These are phyloP conservation scores for Phenganax subtilis DNA, from an alignment of 92 coral and sea anemone genomes.

Conservation along the genomic window DNA sequence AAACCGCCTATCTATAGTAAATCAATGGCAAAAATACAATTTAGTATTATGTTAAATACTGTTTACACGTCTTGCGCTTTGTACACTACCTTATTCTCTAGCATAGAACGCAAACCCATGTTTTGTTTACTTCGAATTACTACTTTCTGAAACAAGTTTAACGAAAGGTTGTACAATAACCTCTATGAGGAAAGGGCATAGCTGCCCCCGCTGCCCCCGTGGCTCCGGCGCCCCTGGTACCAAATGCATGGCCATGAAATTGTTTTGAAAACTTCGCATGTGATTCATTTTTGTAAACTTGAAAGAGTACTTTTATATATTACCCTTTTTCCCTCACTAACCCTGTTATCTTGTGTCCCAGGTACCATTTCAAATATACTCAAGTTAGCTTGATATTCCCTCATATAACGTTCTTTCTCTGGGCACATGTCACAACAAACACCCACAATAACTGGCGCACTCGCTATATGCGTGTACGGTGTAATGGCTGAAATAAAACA, in stretches of 20 bases:
- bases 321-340: conserved; percentile 12
- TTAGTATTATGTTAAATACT: too few relatives aligned
- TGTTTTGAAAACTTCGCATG: background rate
- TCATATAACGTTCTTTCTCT: conserved; percentile 95
- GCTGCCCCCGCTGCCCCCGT: too few relatives aligned
- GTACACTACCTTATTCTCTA: too few relatives aligned
- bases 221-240: too few relatives aligned
- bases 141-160: too few relatives aligned
- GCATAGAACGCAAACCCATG: too few relatives aligned
- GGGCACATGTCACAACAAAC: conserved; percentile 98
- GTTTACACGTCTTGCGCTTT: too few relatives aligned
- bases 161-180: too few relatives aligned
- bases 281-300: background rate
- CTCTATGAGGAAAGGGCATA: too few relatives aligned
- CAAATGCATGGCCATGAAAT: background rate
- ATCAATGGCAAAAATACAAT: too few relatives aligned
- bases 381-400: conserved; percentile 78
- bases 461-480: conserved; percentile 67
- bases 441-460: conserved; percentile 79
- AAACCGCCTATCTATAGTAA: too few relatives aligned
- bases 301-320: background rate
- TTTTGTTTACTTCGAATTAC: too few relatives aligned
- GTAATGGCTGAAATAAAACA: conserved; percentile 49
- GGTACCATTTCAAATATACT: conserved; percentile 80
- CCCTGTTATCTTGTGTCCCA: conserved; percentile 72